Evolutionary conservation across 2,888 invertebrate species (phyloP).

Genomic region (Uloborus plumipes): DNA sequence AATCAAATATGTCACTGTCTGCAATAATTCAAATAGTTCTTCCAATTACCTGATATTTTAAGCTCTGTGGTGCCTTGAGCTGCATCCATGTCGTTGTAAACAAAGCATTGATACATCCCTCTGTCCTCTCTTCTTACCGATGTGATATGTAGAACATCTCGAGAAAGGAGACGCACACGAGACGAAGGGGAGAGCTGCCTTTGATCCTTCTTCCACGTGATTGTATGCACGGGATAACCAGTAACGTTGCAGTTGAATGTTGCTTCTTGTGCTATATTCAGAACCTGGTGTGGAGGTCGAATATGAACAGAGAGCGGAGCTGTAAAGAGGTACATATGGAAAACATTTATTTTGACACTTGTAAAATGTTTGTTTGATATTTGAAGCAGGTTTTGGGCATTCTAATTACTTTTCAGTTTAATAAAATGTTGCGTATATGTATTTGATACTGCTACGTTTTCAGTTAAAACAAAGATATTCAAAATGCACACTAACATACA

Average conservation of each 20-base stretch:
- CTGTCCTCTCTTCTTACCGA: conserved; percentile 84
- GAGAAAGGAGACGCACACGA: conserved; percentile 46
- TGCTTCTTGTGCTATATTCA: conserved; percentile 87
- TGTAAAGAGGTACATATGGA: conserved; percentile 68
- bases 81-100: conserved; percentile 86
- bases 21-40: neutral
- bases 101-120: conserved; percentile 93
- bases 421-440: too few species aligned
- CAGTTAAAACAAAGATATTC: too few species aligned
- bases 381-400: too few species aligned
- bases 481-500: too few species aligned
- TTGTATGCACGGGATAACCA: conserved; percentile 84
- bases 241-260: conserved; percentile 88
- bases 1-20: too few species aligned
- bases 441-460: too few species aligned
- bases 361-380: too few species aligned
- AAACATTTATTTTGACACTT: too few species aligned
- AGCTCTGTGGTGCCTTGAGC: conserved; percentile 86
- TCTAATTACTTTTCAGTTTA: too few species aligned
- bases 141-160: conserved; percentile 73
- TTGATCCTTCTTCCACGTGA: conserved; percentile 87
- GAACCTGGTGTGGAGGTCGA: conserved; percentile 75
- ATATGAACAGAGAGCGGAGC: conserved; percentile 85
- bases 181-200: conserved; percentile 74
- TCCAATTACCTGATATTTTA: conserved; percentile 77